Base-by-base conservation (phyloP, 2,797 vertebrate species). In the Lates japonicus region DNA sequence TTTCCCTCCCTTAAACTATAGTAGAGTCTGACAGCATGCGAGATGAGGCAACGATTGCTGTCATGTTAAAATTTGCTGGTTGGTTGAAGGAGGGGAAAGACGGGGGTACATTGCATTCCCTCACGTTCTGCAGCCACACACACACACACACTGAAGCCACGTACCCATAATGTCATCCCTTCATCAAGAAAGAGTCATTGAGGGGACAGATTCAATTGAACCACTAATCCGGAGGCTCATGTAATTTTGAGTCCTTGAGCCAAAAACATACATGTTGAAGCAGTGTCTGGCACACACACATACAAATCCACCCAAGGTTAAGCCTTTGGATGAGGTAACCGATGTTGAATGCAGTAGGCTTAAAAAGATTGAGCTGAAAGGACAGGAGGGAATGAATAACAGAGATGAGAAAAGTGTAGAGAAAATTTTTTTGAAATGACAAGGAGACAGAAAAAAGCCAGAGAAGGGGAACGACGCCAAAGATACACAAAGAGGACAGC, bases 281-380 rank as follows among this genome's bases (percentile, higher is more conserved):
- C 42, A 41, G 14, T 44, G 69, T 71, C 59, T 74, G 71, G 55
- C 62, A 63, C 55, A 49, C 67, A 31, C 35, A 59, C 55, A 66
- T 52, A 77, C 17, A 67, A 70, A 82, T 33, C 58, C 86, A 84
- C 74, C 86, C 86, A 88, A 75, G 86, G 89, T 87, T 90, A 82
- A 84, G 67, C 81, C 70, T 82, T 11, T n/a, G 64, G 51, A 90
- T 95, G 92, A 95, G 88, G 88, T 94, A 89, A 94, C 76, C 44
- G 81, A 63, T 46, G 51, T 19, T 91, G 89, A 95, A 93, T 86
- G 66, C 66, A 35, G 66, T 33, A 9, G 76, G 63, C 68, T 70
- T 74, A 84, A 63, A 84, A 69, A 72, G 83, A 86, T 29, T 78
- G 87, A 85, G 84, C 77, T 19, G 84, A 87, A 70, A 70, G 75